A percentile compares a stretch with the other conserved stretches of the same genome.
Evolutionary conservation across 1,140 invertebrate species (phyloP).

Genomic region (Vollenhovia emeryi): DNA sequence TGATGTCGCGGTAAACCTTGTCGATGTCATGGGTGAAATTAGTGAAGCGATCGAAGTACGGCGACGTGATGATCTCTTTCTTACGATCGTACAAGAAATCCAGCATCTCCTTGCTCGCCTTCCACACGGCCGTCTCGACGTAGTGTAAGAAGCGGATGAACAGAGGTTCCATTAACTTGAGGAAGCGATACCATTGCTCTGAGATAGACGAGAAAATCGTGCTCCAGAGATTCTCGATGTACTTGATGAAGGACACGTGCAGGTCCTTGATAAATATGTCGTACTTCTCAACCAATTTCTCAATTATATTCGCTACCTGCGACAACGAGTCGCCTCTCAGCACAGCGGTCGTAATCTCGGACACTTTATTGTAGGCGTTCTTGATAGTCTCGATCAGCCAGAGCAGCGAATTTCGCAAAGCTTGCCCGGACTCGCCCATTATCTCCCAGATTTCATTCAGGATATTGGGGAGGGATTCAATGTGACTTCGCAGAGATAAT

Average conservation of each 20-base stretch:
- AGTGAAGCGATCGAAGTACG: constrained; percentile 91
- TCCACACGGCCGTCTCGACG: constrained; percentile 90
- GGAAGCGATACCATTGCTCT: constrained; percentile 89
- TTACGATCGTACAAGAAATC: constrained; percentile 93
- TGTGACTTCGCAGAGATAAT: constrained; percentile 91
- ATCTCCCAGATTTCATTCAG: constrained; percentile 93
- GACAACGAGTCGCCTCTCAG: constrained; percentile 90
- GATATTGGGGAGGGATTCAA: constrained; percentile 91
- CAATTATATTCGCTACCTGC: constrained; percentile 88
- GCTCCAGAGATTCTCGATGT: constrained; percentile 90
- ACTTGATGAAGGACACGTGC: constrained; percentile 91
- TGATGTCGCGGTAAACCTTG: constrained; percentile 90
- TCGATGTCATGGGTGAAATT: constrained; percentile 93
- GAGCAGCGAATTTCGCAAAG: constrained; percentile 90
- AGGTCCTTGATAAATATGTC: constrained; percentile 92
- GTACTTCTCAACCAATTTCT: constrained; percentile 90
- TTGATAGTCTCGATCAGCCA: constrained; percentile 92
- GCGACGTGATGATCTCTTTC: constrained; percentile 91
- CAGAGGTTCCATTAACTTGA: constrained; percentile 91
- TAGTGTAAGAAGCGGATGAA: constrained; percentile 92
- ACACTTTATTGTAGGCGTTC: constrained; percentile 89
- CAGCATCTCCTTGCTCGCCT: constrained; percentile 89
- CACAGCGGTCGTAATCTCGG: constrained; percentile 88
- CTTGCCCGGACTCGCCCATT: constrained; percentile 93
- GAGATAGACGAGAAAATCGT: constrained; percentile 87